A percentile compares a stretch with the other conserved stretches of the same genome.
Evolutionary conservation across 2,113 vertebrate species (phyloP).

Genomic region (Cercopithecus mona): DNA sequence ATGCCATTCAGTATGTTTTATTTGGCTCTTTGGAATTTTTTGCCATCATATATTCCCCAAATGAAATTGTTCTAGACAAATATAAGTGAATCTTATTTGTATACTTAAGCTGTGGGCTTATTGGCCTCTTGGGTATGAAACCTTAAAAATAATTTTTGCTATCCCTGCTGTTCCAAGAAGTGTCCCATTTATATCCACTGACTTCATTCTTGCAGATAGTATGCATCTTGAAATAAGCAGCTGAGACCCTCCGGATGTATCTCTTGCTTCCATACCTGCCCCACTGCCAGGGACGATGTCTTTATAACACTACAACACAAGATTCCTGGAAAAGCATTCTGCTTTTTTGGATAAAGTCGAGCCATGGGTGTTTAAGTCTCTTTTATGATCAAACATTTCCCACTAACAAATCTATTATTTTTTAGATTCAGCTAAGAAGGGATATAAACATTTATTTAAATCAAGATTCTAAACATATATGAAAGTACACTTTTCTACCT

Average conservation of each 20-base stretch:
- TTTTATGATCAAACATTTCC: not conserved
- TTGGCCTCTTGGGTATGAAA: not conserved
- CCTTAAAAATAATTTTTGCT: not conserved
- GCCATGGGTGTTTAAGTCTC: not conserved
- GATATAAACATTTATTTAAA: not conserved
- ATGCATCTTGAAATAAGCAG: not conserved
- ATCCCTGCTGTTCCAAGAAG: not conserved
- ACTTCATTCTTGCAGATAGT: not conserved
- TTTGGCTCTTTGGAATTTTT: not conserved
- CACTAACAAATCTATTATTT: not conserved
- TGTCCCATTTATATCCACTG: too few relatives aligned
- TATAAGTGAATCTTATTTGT: not conserved
- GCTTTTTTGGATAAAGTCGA: not conserved
- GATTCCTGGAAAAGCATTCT: not conserved
- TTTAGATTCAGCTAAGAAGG: not conserved
- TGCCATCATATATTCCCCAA: not conserved
- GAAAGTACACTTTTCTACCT: not conserved
- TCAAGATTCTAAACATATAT: not conserved
- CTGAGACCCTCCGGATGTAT: accelerated
- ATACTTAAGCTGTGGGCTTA: not conserved
- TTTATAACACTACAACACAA: not conserved
- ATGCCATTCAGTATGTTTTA: not conserved
- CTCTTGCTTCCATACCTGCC: not conserved
- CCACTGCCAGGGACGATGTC: not conserved
- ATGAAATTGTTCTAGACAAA: not conserved